Percentiles rank a stretch among this genome's conserved stretches.
These are phyloP conservation scores for Morpho achilles DNA, from an alignment of 2,888 invertebrate species.

Conservation along the genomic window DNA sequence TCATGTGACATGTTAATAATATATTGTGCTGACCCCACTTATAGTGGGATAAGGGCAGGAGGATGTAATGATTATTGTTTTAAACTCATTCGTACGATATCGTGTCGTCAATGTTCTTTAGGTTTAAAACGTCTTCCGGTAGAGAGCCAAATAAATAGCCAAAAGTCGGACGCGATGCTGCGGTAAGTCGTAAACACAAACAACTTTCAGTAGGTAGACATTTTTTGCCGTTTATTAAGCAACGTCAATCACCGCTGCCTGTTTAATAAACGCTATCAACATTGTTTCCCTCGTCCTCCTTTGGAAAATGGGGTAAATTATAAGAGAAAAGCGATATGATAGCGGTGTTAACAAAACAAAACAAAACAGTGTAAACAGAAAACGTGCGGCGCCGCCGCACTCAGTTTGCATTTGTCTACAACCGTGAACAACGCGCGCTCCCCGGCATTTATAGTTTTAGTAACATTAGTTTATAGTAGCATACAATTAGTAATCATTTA, in stretches of 20 bases:
- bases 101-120: background rate
- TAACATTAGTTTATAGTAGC: no score
- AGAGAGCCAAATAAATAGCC: constrained; percentile 6
- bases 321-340: constrained; percentile 8
- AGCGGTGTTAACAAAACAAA: no score
- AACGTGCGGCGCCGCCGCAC: no score
- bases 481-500: no score
- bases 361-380: no score
- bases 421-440: no score
- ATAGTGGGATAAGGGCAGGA: no score
- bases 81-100: background rate
- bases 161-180: constrained; percentile 15
- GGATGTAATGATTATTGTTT: background rate
- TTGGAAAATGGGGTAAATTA: constrained; percentile 31
- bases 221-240: constrained; percentile 49
- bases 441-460: no score
- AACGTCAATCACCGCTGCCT: constrained; percentile 58
- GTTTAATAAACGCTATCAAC: constrained; percentile 61
- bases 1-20: no score
- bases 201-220: constrained; percentile 27
- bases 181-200: constrained; percentile 32
- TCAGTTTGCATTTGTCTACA: no score
- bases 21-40: no score
- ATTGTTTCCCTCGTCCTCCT: constrained; percentile 49
- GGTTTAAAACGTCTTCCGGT: background rate